These are phyloP conservation scores for Mamestra configurata DNA, from an alignment of 1,140 invertebrate species.

Conservation along the genomic window DNA sequence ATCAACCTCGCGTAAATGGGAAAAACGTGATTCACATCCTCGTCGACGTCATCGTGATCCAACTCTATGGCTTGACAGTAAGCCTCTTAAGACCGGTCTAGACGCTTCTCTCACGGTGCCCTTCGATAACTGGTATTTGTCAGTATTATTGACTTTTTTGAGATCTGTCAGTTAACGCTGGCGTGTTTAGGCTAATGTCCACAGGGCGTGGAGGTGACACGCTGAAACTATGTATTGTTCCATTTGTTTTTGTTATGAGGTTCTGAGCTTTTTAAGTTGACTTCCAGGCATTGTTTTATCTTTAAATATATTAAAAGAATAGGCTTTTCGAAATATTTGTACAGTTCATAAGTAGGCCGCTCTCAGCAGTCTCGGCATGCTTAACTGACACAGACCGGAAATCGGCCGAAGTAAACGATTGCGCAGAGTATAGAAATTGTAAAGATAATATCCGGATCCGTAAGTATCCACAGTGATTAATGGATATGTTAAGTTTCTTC, in stretches of 20 bases:
- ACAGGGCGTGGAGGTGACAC: neutral
- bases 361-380: neutral
- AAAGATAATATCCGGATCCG: slow-evolving; percentile 1
- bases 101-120: slow-evolving; percentile 5
- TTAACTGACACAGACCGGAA: neutral
- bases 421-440: slow-evolving; percentile 6
- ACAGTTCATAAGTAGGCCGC: neutral
- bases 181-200: neutral
- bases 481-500: slow-evolving; percentile 10
- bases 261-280: neutral
- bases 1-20: slow-evolving; percentile 32
- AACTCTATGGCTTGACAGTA: slow-evolving; percentile 22
- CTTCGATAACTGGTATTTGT: slow-evolving; percentile 12
- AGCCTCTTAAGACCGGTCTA: slow-evolving; percentile 19
- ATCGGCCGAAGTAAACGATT: neutral
- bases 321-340: slow-evolving; percentile 10
- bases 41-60: neutral
- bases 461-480: slow-evolving; percentile 16
- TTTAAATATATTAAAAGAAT: neutral
- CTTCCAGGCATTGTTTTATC: slow-evolving; percentile 1
- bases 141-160: slow-evolving; percentile 25
- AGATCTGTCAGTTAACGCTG: slow-evolving; percentile 19
- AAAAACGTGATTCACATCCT: slow-evolving; percentile 46
- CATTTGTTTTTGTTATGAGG: neutral
- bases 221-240: slow-evolving; percentile 10